Evolutionary conservation across 2,888 invertebrate species (phyloP).

Genomic region (Tenthredo distinguenda): DNA sequence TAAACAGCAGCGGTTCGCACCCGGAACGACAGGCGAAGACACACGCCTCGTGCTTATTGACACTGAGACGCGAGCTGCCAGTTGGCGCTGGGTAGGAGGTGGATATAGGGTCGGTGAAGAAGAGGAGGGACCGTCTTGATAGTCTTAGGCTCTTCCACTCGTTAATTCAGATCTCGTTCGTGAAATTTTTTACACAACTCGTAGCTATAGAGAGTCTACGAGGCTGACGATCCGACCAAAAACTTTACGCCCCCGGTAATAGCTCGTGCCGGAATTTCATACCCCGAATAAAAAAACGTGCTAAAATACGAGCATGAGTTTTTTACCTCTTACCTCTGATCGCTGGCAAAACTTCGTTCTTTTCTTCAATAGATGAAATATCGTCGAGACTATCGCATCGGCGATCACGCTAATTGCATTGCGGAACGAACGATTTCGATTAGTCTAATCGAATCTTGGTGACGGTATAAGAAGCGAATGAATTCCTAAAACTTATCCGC

Average conservation of each 20-base stretch:
- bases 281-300: conserved; percentile 24
- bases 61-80: conserved; percentile 65
- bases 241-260: conserved; percentile 63
- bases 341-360: background rate
- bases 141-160: conserved; percentile 53
- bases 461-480: conserved; percentile 15
- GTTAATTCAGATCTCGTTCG: conserved; percentile 65
- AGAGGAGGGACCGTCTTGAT: conserved; percentile 20
- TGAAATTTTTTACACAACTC: conserved; percentile 61
- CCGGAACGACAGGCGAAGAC: conserved; percentile 76
- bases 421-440: conserved; percentile 15
- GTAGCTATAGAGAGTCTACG: conserved; percentile 54
- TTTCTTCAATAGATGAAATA: background rate
- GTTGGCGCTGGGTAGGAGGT: conserved; percentile 42
- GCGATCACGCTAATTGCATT: background rate
- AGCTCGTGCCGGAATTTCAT: conserved; percentile 65
- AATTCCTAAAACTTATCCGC: background rate
- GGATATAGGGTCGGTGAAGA: conserved; percentile 28
- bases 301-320: background rate
- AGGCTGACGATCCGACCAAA: conserved; percentile 65
- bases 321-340: background rate
- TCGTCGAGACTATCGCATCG: background rate
- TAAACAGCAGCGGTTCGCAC: conserved; percentile 77
- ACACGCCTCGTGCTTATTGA: conserved; percentile 78
- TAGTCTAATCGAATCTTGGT: conserved; percentile 15